Evolutionary conservation across 2,888 invertebrate genomes (phyloP).

Genomic region (Microchrysa polita): DNA sequence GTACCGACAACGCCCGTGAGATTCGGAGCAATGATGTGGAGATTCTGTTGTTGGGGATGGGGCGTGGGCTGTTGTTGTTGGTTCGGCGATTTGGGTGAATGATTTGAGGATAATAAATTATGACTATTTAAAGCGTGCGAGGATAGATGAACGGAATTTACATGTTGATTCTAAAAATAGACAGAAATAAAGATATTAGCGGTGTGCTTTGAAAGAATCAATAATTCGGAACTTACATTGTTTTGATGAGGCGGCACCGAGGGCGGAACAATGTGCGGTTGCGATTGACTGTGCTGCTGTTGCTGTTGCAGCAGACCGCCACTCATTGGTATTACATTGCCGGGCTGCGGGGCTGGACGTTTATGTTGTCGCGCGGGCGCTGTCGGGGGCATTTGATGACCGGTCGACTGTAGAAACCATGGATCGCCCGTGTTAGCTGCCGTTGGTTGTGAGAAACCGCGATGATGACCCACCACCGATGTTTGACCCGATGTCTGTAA

Average conservation of each 20-base stretch:
- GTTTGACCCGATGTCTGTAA: conserved; percentile 62
- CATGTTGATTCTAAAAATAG: conserved; percentile 59
- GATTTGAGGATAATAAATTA: conserved; percentile 62
- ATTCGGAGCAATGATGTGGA: conserved; percentile 48
- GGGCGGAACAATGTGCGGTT: conserved; percentile 63
- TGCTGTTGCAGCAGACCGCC: conserved; percentile 57
- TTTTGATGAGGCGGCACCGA: conserved; percentile 62
- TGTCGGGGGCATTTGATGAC: conserved; percentile 66
- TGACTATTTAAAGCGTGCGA: conserved; percentile 65
- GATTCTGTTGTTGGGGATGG: conserved; percentile 57
- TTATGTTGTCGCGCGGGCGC: conserved; percentile 65
- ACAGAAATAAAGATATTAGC: background rate
- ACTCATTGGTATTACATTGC: conserved; percentile 50
- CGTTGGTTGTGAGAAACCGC: conserved; percentile 64
- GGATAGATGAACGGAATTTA: conserved; percentile 61
- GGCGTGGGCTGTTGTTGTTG: conserved; percentile 60
- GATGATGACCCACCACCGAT: conserved; percentile 64
- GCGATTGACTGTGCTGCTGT: conserved; percentile 63
- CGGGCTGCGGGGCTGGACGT: conserved; percentile 64
- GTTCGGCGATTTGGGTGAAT: conserved; percentile 65
- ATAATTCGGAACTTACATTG: conserved; percentile 56
- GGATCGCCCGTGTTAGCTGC: conserved; percentile 62
- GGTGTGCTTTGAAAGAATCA: background rate
- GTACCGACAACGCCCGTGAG: conserved; percentile 33
- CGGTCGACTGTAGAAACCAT: conserved; percentile 65